Percentiles rank a stretch among this genome's conserved stretches.
Evolutionary conservation across 2,797 vertebrate species (phyloP).

Genomic region (Graptemys geographica): DNA sequence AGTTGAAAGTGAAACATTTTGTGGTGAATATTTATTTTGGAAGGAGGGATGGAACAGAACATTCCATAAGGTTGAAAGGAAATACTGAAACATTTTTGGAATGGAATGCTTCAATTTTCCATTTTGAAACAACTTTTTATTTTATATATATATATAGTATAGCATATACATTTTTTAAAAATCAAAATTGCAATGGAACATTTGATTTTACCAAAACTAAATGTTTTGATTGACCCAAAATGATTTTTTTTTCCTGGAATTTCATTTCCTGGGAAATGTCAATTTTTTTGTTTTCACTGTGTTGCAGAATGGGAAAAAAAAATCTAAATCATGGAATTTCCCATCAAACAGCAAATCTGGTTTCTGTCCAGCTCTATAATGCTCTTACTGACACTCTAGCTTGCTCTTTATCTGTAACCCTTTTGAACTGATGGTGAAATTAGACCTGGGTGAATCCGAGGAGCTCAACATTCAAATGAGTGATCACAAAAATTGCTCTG

Average conservation of each 20-base stretch:
- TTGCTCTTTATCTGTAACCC: background rate
- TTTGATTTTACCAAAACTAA: background rate
- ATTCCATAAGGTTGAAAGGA: background rate
- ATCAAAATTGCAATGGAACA: background rate
- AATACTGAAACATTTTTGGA: background rate
- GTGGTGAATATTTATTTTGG: background rate
- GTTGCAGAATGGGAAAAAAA: background rate
- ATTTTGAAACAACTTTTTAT: background rate
- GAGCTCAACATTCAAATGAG: background rate
- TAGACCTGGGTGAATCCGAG: background rate
- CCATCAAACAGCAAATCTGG: background rate
- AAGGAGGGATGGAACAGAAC: background rate
- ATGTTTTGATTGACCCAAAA: background rate
- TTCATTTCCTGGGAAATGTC: background rate
- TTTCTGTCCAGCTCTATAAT: background rate
- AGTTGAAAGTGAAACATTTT: background rate
- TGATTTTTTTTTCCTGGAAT: background rate
- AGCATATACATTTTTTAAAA: background rate
- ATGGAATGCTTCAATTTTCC: background rate
- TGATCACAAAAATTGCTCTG: background rate
- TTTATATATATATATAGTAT: background rate
- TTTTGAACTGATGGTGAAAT: background rate
- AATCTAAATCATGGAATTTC: background rate
- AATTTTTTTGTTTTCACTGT: background rate
- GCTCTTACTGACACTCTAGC: background rate